Base-by-base conservation (phyloP, 2,888 invertebrate species). In the Athrips mouffetella region DNA sequence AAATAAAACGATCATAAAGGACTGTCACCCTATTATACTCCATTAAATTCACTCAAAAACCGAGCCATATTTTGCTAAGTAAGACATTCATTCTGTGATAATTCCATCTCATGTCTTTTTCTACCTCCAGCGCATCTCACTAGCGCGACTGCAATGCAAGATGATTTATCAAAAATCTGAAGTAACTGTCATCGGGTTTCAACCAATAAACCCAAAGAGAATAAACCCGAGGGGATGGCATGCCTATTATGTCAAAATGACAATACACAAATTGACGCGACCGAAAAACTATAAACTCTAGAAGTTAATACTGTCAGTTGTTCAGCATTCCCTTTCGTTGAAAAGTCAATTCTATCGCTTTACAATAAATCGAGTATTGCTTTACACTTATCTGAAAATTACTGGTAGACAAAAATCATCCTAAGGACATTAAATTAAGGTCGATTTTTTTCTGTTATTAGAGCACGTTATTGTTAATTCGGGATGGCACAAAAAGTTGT, bases 261-360 rank as follows among this genome's bases (percentile, higher is more conserved):
- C 85, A 87, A 88, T 86, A 85, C 80, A 84, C 80, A 80, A 84
- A 87, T 88, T 86, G 87, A 87, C 85, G 79, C 78, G 82, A 77
- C 83, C 84, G 79, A 85, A 78, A 85, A 73, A 73, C 82, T 82
- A 78, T 80, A 82, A 85, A 85, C 83, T 83, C 69, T 70, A 79
- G 63, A 83, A 86, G 84, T 82, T 85, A 83, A 85, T 80, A 70
- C 74, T 61, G 60, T 58, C 53, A 57, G 59, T 61, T 59, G 54
- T 57, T 54, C 47, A 37, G 39, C 35, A 30, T 42, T 16, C 15
- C 20, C 3, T 46, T 15, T 25, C 56, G 55, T 52, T 47, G 41
- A 25, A 70, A 60, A 62, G 44, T 50, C 35, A 48, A 64, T 60
- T 56, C 50, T 74, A 62, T 44, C 0, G 0, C 5, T 2, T 39